These are phyloP conservation scores for Protobothrops mucrosquamatus DNA, from an alignment of 2,113 vertebrate species.

Conservation along the genomic window DNA sequence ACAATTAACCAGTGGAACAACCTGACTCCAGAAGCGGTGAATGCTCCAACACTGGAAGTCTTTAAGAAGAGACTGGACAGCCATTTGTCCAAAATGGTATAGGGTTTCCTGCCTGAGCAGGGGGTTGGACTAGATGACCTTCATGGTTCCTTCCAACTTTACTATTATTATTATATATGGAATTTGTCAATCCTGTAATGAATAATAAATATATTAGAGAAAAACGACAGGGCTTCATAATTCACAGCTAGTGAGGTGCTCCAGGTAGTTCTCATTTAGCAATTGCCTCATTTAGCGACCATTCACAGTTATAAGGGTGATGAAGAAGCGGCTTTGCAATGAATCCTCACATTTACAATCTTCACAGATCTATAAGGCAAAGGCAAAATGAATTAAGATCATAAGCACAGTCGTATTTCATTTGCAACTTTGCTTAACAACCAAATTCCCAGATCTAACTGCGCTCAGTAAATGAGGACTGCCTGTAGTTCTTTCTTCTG, in stretches of 20 bases:
- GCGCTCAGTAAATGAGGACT: not conserved
- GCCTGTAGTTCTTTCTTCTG: not conserved
- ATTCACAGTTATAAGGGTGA: not conserved
- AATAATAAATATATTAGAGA: constrained; percentile 56
- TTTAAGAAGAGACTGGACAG: too few species aligned
- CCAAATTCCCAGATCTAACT: not conserved
- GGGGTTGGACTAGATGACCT: too few species aligned
- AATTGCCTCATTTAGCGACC: not conserved
- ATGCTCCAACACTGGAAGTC: too few species aligned
- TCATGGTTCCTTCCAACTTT: too few species aligned
- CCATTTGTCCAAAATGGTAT: too few species aligned
- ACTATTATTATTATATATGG: too few species aligned
- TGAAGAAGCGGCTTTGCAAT: not conserved
- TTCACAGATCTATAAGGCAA: not conserved
- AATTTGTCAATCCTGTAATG: constrained; percentile 48
- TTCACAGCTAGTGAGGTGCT: constrained; percentile 42
- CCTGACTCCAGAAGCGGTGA: too few species aligned
- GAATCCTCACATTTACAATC: not conserved
- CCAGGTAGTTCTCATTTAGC: not conserved
- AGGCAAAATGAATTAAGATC: not conserved
- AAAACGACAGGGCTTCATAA: constrained; percentile 52
- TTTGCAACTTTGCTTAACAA: not conserved
- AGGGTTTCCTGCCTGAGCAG: too few species aligned
- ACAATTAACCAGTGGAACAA: too few species aligned
- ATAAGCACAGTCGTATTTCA: not conserved